These are phyloP conservation scores for Molossus alvarezi DNA, from an alignment of 2,797 vertebrate genomes.

Conservation along the genomic window DNA sequence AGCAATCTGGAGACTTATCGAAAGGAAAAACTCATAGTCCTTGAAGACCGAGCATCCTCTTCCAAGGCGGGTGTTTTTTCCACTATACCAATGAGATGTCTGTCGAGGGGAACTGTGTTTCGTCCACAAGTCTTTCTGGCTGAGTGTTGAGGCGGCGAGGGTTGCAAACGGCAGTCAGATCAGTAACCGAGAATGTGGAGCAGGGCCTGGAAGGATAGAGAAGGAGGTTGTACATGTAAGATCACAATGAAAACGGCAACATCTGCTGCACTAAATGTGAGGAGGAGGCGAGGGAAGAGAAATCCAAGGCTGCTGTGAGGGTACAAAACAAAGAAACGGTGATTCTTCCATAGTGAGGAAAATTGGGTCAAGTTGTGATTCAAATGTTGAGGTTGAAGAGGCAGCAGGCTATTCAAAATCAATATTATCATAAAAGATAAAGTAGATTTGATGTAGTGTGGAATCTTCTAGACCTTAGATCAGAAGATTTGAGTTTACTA, in stretches of 20 bases:
- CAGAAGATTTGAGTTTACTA: background rate
- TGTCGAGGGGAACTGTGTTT: background rate
- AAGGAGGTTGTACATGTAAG: background rate
- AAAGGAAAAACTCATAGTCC: background rate
- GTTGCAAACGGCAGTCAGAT: background rate
- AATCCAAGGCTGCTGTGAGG: background rate
- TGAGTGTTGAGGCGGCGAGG: background rate
- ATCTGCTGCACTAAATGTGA: background rate
- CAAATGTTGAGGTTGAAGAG: background rate
- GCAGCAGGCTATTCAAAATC: background rate
- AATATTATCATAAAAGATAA: background rate
- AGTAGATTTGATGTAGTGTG: background rate
- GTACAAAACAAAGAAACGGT: background rate
- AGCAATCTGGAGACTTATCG: background rate
- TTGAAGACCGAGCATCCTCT: background rate
- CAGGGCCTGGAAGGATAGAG: background rate
- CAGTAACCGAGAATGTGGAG: background rate
- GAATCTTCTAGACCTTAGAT: background rate
- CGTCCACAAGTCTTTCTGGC: background rate
- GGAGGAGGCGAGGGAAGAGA: background rate
- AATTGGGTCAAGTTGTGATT: background rate
- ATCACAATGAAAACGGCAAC: background rate
- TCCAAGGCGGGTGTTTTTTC: background rate
- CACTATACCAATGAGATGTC: background rate
- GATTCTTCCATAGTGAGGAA: background rate